Conservation (phyloP, 2,797 vertebrate species). For the Nothura maculosa region DNA sequence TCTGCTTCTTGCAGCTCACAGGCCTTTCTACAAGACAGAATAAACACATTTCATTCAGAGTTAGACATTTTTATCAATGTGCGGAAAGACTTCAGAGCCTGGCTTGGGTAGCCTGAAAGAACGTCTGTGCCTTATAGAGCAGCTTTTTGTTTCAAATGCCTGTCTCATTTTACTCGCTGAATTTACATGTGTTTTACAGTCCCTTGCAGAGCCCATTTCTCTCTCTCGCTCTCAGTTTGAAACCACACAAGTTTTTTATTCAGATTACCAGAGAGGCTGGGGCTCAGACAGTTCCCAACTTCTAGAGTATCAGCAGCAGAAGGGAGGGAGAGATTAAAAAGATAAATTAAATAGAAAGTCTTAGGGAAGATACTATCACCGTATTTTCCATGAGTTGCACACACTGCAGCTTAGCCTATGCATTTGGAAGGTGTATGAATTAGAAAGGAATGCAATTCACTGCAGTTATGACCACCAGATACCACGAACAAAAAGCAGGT, state of each 20-base stretch:
- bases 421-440: neutral
- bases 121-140: slow-evolving; percentile 16
- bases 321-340: neutral
- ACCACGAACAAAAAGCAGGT: neutral
- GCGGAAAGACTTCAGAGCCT: slow-evolving; percentile 35
- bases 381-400: neutral
- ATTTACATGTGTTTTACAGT: neutral
- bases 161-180: slow-evolving; percentile 28
- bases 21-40: slow-evolving; percentile 38
- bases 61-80: slow-evolving; percentile 51
- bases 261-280: neutral
- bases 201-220: neutral
- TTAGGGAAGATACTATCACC: neutral
- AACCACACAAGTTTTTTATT: neutral
- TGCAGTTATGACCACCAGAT: neutral
- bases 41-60: slow-evolving; percentile 46
- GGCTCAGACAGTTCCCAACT: neutral
- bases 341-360: neutral
- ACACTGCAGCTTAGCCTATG: neutral
- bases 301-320: neutral
- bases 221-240: neutral
- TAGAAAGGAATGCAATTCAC: neutral
- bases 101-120: slow-evolving; percentile 34
- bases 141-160: slow-evolving; percentile 22
- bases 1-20: slow-evolving; percentile 51